Percentiles rank a stretch among this genome's conserved stretches.
Conservation (phyloP, 2,113 vertebrate species). For the Diphyllodes magnificus region DNA sequence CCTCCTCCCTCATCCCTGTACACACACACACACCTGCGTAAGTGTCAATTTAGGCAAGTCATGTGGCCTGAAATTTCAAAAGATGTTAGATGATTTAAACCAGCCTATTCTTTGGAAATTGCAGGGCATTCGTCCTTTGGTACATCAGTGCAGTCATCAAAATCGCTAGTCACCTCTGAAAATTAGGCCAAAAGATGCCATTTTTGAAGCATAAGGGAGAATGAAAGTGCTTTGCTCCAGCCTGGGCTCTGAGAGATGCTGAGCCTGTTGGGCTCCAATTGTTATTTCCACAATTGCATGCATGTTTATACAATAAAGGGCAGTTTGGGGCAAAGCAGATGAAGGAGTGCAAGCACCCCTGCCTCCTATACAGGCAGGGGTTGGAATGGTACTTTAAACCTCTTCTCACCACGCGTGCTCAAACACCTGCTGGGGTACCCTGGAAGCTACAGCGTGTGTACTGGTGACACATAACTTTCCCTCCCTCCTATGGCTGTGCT, state of each 20-base stretch:
- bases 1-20: background rate
- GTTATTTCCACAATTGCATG: background rate
- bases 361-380: background rate
- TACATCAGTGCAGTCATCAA: background rate
- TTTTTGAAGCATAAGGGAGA: background rate
- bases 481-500: background rate
- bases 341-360: background rate
- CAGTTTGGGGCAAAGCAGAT: background rate
- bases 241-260: background rate
- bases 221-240: background rate
- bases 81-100: constrained; percentile 6
- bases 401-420: background rate
- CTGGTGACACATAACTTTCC: background rate
- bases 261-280: background rate
- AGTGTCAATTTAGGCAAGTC: constrained; percentile 53
- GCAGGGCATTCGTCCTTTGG: background rate
- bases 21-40: constrained; percentile 26
- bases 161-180: background rate
- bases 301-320: background rate
- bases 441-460: rapidly evolving
- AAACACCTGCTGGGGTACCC: background rate
- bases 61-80: constrained; percentile 37
- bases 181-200: background rate
- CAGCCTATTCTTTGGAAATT: constrained; percentile 33
- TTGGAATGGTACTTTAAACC: background rate